A percentile compares a stretch with the other conserved stretches of the same genome.
Evolutionary conservation across 2,888 invertebrate genomes (phyloP).

Genomic region (Archaeoteleia sp.): DNA sequence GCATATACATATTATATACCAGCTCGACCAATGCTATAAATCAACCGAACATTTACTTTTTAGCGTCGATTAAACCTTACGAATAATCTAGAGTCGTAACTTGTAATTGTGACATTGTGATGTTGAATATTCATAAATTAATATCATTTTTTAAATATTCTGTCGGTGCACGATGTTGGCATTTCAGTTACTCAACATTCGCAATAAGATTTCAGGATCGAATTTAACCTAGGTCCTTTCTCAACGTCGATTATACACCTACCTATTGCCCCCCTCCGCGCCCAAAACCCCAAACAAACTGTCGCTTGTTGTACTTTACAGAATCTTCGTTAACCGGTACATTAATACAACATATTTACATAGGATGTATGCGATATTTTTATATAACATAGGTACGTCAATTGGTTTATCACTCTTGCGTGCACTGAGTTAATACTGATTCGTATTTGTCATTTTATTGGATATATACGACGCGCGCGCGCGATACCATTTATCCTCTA

Average conservation of each 20-base stretch:
- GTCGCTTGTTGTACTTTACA: conserved; percentile 16
- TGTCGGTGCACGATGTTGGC: too few relatives aligned
- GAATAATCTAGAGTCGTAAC: too few relatives aligned
- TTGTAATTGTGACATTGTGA: too few relatives aligned
- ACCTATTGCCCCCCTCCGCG: neutral
- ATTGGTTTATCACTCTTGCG: conserved; percentile 51
- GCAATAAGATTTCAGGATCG: too few relatives aligned
- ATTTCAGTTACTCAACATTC: too few relatives aligned
- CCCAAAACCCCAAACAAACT: neutral
- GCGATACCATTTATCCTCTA: conserved; percentile 12
- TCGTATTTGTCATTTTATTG: conserved; percentile 50
- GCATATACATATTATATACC: too few relatives aligned
- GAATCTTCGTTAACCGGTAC: conserved; percentile 22
- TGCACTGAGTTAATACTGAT: conserved; percentile 56
- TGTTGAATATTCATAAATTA: too few relatives aligned
- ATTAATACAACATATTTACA: conserved; percentile 47
- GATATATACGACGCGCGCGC: conserved; percentile 41
- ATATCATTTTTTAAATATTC: too few relatives aligned
- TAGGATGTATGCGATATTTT: conserved; percentile 34
- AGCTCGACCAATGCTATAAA: too few relatives aligned
- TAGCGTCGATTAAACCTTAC: too few relatives aligned
- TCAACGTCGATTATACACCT: neutral
- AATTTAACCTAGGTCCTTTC: too few relatives aligned
- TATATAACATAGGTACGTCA: conserved; percentile 47
- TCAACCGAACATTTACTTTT: too few relatives aligned